Conservation (phyloP, 2,888 invertebrate species). For the Nemapogon koenigi region DNA sequence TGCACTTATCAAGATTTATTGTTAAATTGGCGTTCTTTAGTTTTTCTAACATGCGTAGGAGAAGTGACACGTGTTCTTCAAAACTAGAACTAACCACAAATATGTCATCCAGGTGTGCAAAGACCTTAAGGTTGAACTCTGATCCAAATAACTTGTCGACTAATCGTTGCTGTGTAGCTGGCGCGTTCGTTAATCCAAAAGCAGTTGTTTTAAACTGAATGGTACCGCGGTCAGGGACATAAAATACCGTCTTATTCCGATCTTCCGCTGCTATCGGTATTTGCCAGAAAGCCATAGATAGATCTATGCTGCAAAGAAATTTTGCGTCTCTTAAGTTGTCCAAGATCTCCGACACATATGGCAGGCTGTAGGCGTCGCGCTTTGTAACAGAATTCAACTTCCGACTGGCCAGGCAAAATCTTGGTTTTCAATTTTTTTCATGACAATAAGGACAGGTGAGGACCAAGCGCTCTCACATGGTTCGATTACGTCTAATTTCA, state of each 20-base stretch:
- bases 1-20: slow-evolving; percentile 20
- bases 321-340: slow-evolving; percentile 4
- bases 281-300: slow-evolving; percentile 11
- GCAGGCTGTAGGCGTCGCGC: too few relatives aligned
- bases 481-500: too few relatives aligned
- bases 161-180: too few relatives aligned
- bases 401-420: not conserved
- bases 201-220: too few relatives aligned
- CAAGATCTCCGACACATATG: not conserved
- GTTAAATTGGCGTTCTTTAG: slow-evolving; percentile 20
- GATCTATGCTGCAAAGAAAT: too few relatives aligned
- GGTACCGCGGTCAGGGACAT: slow-evolving; percentile 11
- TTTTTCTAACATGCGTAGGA: slow-evolving; percentile 14
- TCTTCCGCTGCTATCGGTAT: slow-evolving; percentile 7
- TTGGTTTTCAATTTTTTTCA: not conserved
- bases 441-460: too few relatives aligned
- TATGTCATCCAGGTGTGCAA: slow-evolving; percentile 22
- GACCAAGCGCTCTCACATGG: too few relatives aligned
- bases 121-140: slow-evolving; percentile 18
- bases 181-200: too few relatives aligned
- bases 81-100: slow-evolving; percentile 9
- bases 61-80: slow-evolving; percentile 10
- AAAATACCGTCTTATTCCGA: slow-evolving; percentile 11
- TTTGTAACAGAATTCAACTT: not conserved
- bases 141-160: slow-evolving; percentile 13